These are phyloP conservation scores for Mesorhabditis sp. DNA, from an alignment of 2,888 invertebrate species.

Conservation along the genomic window DNA sequence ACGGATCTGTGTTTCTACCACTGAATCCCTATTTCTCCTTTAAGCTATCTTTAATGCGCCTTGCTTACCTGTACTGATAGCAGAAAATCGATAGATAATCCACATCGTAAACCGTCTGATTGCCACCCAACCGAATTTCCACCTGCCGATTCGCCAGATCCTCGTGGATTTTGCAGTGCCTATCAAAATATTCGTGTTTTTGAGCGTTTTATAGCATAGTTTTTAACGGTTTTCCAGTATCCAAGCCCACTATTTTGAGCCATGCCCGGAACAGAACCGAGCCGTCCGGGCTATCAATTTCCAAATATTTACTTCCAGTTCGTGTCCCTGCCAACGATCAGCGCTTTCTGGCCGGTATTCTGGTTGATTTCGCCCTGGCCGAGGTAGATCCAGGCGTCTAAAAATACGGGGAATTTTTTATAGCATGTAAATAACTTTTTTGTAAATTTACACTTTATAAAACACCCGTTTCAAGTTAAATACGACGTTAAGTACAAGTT, in stretches of 20 bases:
- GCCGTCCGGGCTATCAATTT: not conserved
- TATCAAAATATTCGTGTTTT: conserved; percentile 11
- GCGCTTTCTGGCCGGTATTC: conserved; percentile 43
- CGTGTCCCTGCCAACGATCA: conserved; percentile 40
- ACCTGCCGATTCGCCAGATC: conserved; percentile 39
- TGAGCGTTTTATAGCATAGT: not conserved
- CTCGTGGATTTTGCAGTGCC: conserved; percentile 46
- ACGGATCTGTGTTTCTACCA: not conserved
- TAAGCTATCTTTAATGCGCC: not conserved
- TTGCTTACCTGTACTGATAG: conserved; percentile 20
- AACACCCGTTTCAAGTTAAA: too few relatives aligned
- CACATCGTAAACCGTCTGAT: conserved; percentile 47
- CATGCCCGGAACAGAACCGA: too few relatives aligned
- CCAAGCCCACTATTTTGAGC: too few relatives aligned
- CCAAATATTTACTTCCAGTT: conserved; percentile 22
- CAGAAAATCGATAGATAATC: conserved; percentile 47
- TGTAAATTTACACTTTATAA: too few relatives aligned
- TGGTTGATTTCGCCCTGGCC: conserved; percentile 41
- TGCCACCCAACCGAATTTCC: conserved; percentile 32
- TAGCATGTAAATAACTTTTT: too few relatives aligned
- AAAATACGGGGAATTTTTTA: conserved; percentile 4
- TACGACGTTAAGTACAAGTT: too few relatives aligned
- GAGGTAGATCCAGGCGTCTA: conserved; percentile 52
- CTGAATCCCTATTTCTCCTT: not conserved
- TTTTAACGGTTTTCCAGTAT: too few relatives aligned